Conservation (phyloP, 2,888 invertebrate species). For the Tenthredo notha region DNA sequence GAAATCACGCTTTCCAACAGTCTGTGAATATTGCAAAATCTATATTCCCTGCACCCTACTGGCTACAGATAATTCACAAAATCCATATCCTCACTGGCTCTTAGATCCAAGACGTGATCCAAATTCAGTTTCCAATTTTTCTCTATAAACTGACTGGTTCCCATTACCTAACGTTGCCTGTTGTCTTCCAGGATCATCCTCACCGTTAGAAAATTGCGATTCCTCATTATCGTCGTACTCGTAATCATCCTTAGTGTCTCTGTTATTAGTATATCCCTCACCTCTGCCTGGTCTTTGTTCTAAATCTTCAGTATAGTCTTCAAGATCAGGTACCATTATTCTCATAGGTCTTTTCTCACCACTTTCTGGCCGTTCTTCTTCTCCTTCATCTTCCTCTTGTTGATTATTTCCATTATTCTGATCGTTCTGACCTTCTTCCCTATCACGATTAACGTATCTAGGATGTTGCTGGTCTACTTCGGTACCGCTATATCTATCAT, state of each 20-base stretch:
- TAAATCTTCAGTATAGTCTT: slow-evolving; percentile 72
- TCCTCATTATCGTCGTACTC: slow-evolving; percentile 67
- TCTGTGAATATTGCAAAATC: not conserved
- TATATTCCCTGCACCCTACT: not conserved
- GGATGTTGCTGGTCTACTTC: slow-evolving; percentile 58
- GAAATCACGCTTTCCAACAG: not conserved
- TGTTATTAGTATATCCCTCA: slow-evolving; percentile 23
- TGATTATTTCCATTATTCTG: slow-evolving; percentile 66
- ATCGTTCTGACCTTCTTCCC: slow-evolving; percentile 66
- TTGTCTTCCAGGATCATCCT: slow-evolving; percentile 66
- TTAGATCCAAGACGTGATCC: slow-evolving; percentile 69
- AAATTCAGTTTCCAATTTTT: slow-evolving; percentile 62
- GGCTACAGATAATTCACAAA: not conserved
- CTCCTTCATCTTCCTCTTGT: slow-evolving; percentile 54
- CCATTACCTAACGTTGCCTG: slow-evolving; percentile 16
- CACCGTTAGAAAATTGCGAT: not conserved
- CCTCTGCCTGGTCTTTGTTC: slow-evolving; percentile 41
- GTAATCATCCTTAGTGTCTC: slow-evolving; percentile 56
- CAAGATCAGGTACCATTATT: slow-evolving; percentile 79
- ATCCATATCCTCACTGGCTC: slow-evolving; percentile 33
- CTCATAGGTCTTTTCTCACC: slow-evolving; percentile 75
- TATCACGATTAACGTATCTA: slow-evolving; percentile 59
- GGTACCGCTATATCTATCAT: slow-evolving; percentile 65
- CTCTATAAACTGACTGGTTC: not conserved
- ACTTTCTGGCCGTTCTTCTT: slow-evolving; percentile 59